Evolutionary conservation across 2,113 vertebrate species (phyloP).

Genomic region (Erpornis zantholeuca): DNA sequence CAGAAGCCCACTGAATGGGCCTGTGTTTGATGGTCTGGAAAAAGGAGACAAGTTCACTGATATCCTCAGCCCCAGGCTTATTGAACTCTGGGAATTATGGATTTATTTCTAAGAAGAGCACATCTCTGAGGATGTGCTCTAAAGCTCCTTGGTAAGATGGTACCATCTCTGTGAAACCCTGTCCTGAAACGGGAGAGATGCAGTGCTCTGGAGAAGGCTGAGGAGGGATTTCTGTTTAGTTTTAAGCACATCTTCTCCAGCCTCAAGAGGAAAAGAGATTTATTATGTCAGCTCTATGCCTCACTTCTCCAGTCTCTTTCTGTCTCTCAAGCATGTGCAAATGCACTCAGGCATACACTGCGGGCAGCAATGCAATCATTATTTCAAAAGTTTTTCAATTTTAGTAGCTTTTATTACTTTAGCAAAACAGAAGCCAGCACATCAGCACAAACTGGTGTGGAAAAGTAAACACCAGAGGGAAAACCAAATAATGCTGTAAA

Average conservation of each 20-base stretch:
- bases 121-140: neutral
- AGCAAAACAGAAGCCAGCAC: neutral
- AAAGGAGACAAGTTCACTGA: neutral
- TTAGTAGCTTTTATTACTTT: conserved; percentile 34
- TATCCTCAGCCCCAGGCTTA: neutral
- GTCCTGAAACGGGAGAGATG: neutral
- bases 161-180: neutral
- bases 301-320: neutral
- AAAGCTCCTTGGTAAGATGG: neutral
- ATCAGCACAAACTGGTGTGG: neutral
- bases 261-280: neutral
- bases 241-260: neutral
- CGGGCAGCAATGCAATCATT: neutral
- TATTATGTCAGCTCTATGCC: neutral
- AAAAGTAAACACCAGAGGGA: neutral
- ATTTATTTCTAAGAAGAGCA: neutral
- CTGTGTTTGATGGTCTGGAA: neutral
- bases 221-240: neutral
- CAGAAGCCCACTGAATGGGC: neutral
- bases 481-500: neutral
- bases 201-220: neutral
- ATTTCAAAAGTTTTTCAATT: neutral
- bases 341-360: fast-evolving
- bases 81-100: neutral
- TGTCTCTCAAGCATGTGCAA: fast-evolving